These are phyloP conservation scores for Ditylenchus dipsaci DNA, from an alignment of 1,140 invertebrate species.

Conservation along the genomic window DNA sequence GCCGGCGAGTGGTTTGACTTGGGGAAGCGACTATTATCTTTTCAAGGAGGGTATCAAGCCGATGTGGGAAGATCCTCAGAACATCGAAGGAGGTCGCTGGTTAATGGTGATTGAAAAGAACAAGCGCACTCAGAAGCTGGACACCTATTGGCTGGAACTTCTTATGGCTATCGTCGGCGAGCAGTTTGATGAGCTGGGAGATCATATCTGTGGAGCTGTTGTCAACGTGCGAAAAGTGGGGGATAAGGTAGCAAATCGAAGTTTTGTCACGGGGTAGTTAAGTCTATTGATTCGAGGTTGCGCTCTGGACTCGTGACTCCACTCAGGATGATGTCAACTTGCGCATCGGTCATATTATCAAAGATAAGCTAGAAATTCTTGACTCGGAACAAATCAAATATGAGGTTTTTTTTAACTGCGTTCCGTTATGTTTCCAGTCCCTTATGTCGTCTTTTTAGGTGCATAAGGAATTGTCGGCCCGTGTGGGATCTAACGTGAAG, in stretches of 20 bases:
- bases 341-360: constrained; percentile 61
- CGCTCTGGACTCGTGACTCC: constrained; percentile 79
- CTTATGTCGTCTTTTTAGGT: constrained; percentile 15
- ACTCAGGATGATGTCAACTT: constrained; percentile 70
- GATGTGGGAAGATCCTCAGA: constrained; percentile 93
- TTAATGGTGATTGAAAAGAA: constrained; percentile 65
- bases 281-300: constrained; percentile 38
- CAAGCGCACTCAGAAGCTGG: constrained; percentile 68
- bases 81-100: constrained; percentile 81
- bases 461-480: constrained; percentile 53
- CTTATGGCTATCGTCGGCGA: constrained; percentile 92
- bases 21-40: constrained; percentile 88
- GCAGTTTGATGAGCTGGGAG: constrained; percentile 82
- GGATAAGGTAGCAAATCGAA: constrained; percentile 74
- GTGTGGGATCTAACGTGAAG: constrained; percentile 55
- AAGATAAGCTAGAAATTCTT: constrained; percentile 48
- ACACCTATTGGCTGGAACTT: constrained; percentile 88
- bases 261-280: no score
- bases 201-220: constrained; percentile 87
- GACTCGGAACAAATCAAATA: constrained; percentile 49
- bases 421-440: not conserved
- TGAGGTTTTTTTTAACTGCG: constrained; percentile 27
- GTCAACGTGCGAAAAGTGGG: constrained; percentile 83
- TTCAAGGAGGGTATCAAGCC: constrained; percentile 84
- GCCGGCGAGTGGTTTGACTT: constrained; percentile 77